Evolutionary conservation across 2,888 invertebrate species (phyloP).

Genomic region (Terebella lapidaria): DNA sequence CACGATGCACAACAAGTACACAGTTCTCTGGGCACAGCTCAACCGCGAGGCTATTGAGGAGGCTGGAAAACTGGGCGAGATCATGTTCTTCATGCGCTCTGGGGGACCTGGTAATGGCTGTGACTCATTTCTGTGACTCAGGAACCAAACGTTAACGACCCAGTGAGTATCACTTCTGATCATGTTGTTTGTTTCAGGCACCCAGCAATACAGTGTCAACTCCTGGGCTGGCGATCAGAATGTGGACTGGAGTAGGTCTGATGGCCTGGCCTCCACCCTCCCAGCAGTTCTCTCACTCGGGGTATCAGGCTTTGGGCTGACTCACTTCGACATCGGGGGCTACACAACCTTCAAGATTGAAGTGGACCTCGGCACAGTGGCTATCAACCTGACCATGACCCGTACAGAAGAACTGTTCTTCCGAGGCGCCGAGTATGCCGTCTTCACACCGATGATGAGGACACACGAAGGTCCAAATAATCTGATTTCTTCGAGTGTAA

Average conservation of each 20-base stretch:
- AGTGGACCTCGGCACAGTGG: neutral
- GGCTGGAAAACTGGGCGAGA: slow-evolving; percentile 34
- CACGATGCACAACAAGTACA: slow-evolving; percentile 37
- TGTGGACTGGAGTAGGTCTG: slow-evolving; percentile 39
- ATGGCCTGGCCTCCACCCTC: slow-evolving; percentile 40
- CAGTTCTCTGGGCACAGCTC: slow-evolving; percentile 37
- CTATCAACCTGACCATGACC: slow-evolving; percentile 26
- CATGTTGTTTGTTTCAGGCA: slow-evolving; percentile 22
- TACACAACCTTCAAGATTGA: slow-evolving; percentile 30
- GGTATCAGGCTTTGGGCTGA: slow-evolving; percentile 38
- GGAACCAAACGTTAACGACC: too few species aligned
- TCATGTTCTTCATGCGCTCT: slow-evolving; percentile 43
- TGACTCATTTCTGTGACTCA: neutral
- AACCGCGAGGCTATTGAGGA: slow-evolving; percentile 41
- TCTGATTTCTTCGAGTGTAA: slow-evolving; percentile 3
- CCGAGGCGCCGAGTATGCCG: slow-evolving; percentile 40
- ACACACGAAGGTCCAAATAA: slow-evolving; percentile 49
- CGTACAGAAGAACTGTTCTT: slow-evolving; percentile 37
- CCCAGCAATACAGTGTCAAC: slow-evolving; percentile 34
- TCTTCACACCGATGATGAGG: slow-evolving; percentile 41
- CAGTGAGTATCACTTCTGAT: neutral
- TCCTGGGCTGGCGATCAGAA: slow-evolving; percentile 49
- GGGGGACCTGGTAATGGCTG: slow-evolving; percentile 32
- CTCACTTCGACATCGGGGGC: slow-evolving; percentile 46
- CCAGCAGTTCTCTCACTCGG: slow-evolving; percentile 39